Evolutionary conservation across 2,113 vertebrate species (phyloP).

Genomic region (Leiothrix lutea): DNA sequence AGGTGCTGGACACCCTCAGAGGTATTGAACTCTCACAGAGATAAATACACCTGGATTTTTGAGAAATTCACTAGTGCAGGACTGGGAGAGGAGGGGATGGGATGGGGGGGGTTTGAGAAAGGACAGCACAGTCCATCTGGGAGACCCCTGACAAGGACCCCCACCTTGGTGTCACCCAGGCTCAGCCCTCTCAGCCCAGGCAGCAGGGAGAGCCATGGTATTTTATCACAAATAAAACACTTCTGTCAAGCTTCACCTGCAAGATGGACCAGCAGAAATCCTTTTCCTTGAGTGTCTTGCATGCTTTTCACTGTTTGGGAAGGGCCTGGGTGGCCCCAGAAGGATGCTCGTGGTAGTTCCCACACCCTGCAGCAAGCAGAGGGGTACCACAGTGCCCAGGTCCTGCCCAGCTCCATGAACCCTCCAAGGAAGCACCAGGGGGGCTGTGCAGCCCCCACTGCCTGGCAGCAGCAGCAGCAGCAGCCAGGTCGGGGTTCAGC

Average conservation of each 20-base stretch:
- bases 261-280: too few relatives aligned
- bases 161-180: background rate
- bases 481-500: background rate
- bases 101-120: background rate
- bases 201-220: background rate
- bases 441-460: background rate
- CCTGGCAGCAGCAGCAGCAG: background rate
- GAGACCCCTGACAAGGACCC: rapidly evolving
- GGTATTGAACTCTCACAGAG: background rate
- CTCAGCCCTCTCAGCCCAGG: background rate
- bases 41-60: background rate
- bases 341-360: too few relatives aligned
- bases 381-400: background rate
- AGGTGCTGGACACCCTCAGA: background rate
- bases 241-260: too few relatives aligned
- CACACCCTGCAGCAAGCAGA: too few relatives aligned
- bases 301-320: too few relatives aligned
- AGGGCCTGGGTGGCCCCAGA: too few relatives aligned
- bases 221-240: too few relatives aligned
- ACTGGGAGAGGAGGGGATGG: background rate
- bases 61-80: background rate
- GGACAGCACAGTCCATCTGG: rapidly evolving
- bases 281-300: too few relatives aligned
- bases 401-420: background rate
- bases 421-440: background rate